Evolutionary conservation across 2,113 vertebrate genomes (phyloP), one percentile per base, ranked within the genome.

Genomic region (Serilophus lunatus): DNA sequence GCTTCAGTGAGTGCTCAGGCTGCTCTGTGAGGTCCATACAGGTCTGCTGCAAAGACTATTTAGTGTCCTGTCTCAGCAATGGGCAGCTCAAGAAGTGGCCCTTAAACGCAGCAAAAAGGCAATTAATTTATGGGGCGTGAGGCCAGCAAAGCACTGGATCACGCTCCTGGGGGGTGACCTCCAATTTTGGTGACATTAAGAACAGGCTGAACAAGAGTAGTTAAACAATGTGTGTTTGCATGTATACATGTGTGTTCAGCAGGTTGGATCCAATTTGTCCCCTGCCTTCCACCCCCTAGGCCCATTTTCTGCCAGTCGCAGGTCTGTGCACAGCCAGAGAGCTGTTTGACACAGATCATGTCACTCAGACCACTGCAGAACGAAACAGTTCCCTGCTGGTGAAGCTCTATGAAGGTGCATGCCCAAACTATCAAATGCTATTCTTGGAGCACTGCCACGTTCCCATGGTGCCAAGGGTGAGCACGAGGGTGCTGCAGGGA

Each of bases 341-440:
- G 8, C 44, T 59, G 24, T 47, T 28, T 44, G 69, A 70, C n/a
- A 12, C 1, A 4, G 40, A 29, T 26, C 15, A 1, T 3, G 40
- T 12, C 15, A 1, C 23, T 51, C 3, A 0, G 12, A 24, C 54
- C 40, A 4, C 69, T 25, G 59, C 1, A 8, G 44, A 35, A 76
- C 12, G 36, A 36, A 49, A n/a, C 9, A 4, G 31, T 2, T 64
- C n/a, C 10, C 31, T 57, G 18, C 36, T 2, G 2, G 0, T 3
- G 47, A 49, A 70, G 45, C 20, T 45, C 28, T 0, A 0, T 3
- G 36, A 63, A 50, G 33, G 7, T 28, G 17, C 0, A 0, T 18
- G 45, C 33, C 60, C 8, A 0, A 1, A 10, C 24, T 76, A 40
- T 40, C 65, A 35, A 47, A 26, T 1, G 4, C 25, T 40, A 18